Conservation (phyloP, 2,888 invertebrate species). For the Graphium colonna region DNA sequence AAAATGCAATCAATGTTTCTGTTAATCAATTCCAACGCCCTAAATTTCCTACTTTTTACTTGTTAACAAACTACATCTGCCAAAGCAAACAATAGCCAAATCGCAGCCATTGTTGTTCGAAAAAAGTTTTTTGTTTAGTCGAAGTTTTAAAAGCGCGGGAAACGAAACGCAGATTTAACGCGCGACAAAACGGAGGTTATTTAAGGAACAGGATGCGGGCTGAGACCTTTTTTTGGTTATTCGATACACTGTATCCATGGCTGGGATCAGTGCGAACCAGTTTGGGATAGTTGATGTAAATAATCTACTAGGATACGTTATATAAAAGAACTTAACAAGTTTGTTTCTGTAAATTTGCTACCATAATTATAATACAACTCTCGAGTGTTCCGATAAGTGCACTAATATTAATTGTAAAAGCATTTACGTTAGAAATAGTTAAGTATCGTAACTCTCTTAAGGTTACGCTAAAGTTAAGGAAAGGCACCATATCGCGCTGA, state of each 20-base stretch:
- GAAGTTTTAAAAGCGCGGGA: constrained; percentile 24
- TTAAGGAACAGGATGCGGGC: constrained; percentile 52
- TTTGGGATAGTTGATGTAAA: not conserved
- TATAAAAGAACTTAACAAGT: no score
- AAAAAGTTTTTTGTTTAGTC: not conserved
- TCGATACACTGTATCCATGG: constrained; percentile 25
- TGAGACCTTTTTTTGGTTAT: constrained; percentile 35
- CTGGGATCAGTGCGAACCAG: constrained; percentile 10
- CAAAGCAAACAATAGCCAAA: not conserved
- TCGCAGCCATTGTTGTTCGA: not conserved
- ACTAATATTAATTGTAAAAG: no score
- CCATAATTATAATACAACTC: no score
- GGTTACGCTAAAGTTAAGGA: no score
- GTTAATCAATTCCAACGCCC: no score
- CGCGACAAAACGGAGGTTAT: constrained; percentile 28
- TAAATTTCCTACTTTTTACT: not conserved
- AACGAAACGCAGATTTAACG: constrained; percentile 26
- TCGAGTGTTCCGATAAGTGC: no score
- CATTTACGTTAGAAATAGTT: no score
- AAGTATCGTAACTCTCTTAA: no score
- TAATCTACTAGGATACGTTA: no score
- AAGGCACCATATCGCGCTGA: no score
- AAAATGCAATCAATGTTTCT: no score
- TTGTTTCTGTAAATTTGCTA: no score
- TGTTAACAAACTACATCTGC: not conserved